Percentiles rank a stretch among this genome's conserved stretches.
phyloP scores from a whole-genome alignment of 2,888 invertebrate species.

The Matsumyia berberina region DNA sequence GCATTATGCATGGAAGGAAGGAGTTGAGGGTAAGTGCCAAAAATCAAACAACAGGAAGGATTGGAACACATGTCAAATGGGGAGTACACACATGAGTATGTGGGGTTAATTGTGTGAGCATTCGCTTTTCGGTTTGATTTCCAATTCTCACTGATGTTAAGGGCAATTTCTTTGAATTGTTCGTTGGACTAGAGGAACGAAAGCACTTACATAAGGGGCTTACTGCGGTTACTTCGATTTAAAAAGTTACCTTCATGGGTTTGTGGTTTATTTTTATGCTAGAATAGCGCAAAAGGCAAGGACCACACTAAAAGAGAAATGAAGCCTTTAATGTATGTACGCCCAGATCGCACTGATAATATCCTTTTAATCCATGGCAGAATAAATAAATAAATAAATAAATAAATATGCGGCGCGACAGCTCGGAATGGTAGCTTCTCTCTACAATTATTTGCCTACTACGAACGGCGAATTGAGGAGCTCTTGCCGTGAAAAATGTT shows the following conservation, averaged over 20 bases:
- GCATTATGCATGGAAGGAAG: constrained; percentile 57
- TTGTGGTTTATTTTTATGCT: too few relatives aligned
- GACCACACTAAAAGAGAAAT: too few relatives aligned
- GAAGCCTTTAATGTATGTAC: too few relatives aligned
- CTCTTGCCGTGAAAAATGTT: too few relatives aligned
- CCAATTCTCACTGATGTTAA: constrained; percentile 7
- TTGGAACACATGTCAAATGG: constrained; percentile 65
- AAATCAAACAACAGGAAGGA: constrained; percentile 64
- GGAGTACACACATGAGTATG: neutral
- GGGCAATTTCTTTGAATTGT: constrained; percentile 9
- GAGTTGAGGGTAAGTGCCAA: constrained; percentile 48
- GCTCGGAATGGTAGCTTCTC: too few relatives aligned
- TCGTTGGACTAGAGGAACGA: constrained; percentile 1
- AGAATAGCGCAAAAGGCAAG: too few relatives aligned
- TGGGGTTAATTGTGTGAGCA: constrained; percentile 60
- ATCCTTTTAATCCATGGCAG: too few relatives aligned
- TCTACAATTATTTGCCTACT: too few relatives aligned
- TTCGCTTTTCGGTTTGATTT: constrained; percentile 55
- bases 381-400: too few relatives aligned
- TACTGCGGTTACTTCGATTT: neutral
- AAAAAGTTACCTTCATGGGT: constrained; percentile 32
- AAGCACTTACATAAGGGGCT: constrained; percentile 1
- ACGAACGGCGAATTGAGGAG: too few relatives aligned
- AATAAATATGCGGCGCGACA: too few relatives aligned
- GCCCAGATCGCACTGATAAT: too few relatives aligned